Conservation (phyloP, 2,888 invertebrate species). For the Acronicta psi region DNA sequence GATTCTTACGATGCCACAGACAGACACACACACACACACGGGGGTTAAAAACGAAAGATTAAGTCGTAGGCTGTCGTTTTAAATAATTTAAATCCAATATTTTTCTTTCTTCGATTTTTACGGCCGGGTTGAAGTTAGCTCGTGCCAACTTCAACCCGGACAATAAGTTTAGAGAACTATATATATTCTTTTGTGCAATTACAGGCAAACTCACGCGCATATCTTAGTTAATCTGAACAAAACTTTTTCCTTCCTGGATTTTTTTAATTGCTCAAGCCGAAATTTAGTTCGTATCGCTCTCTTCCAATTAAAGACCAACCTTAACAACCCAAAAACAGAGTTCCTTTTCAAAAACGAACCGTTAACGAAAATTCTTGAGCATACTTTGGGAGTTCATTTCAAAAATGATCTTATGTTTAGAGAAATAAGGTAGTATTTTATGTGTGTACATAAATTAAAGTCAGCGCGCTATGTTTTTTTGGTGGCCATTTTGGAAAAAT, state of each 20-base stretch:
- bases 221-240: slow-evolving; percentile 32
- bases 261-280: slow-evolving; percentile 65
- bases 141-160: too few relatives aligned
- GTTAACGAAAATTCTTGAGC: slow-evolving; percentile 8
- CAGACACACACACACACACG: too few relatives aligned
- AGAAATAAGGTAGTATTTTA: slow-evolving; percentile 1
- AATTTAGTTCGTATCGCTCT: slow-evolving; percentile 33
- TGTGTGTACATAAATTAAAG: slow-evolving; percentile 6
- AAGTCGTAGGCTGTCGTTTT: too few relatives aligned
- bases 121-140: too few relatives aligned
- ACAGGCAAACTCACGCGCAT: slow-evolving; percentile 13
- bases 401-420: fast-evolving
- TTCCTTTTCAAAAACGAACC: not conserved
- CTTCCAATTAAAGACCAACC: slow-evolving; percentile 6
- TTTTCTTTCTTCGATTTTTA: too few relatives aligned
- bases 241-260: slow-evolving; percentile 48
- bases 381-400: not conserved
- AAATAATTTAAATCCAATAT: too few relatives aligned
- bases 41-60: too few relatives aligned
- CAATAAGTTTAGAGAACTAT: too few relatives aligned
- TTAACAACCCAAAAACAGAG: fast-evolving
- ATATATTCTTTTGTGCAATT: not conserved
- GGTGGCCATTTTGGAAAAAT: slow-evolving; percentile 63
- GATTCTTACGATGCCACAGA: too few relatives aligned
- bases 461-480: slow-evolving; percentile 26